Base-by-base conservation (phyloP, 2,888 invertebrate species). In the Scaptomyza tumidula region DNA sequence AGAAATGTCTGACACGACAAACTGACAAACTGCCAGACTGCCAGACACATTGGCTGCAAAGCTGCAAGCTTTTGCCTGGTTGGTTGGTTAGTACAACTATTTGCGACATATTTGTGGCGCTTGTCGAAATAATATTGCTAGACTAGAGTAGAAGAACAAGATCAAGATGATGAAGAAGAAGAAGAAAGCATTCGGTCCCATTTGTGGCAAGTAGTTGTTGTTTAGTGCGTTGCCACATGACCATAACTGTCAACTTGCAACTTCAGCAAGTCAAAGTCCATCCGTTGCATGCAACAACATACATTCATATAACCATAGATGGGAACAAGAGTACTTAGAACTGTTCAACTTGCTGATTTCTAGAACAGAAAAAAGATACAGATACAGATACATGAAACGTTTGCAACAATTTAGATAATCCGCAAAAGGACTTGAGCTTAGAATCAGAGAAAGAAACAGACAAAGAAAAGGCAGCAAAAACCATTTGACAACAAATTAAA, bases 141-240 rank as follows among this genome's bases (percentile, higher is more conserved):
- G 37, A 37, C 37, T n/a, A n/a, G 37, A 11, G 33, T 27, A 27
- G 29, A 29, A 29, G 29, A 7, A 29, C 7, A 29, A 29, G 29
- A 0, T 1, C 1, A 7, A 5, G 7, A 33, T 1, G 14, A 39
- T 14, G n/a, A n/a, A n/a, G n/a, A 37, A 5, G 13, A 13, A 1
- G 41, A 46, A 49, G 60, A 69, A 77, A 76, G 79, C 77, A 77
- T 77, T 69, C 74, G 16, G 69, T 53, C 39, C 78, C 82, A 82
- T 80, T 80, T 80, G 80, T 62, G 82, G 78, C 70, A 67, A 74
- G 65, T 46, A 65, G 57, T 68, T 67, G 57, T 68, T 67, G 54
- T 68, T 58, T 67, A 65, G 71, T 66, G 64, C 65, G 19, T 43
- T 74, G 74, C 65, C 71, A 72, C 55, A 73, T 72, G 72, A 39